phyloP scores from a whole-genome alignment of 2,113 vertebrate genomes.

The Electrona antarctica region DNA sequence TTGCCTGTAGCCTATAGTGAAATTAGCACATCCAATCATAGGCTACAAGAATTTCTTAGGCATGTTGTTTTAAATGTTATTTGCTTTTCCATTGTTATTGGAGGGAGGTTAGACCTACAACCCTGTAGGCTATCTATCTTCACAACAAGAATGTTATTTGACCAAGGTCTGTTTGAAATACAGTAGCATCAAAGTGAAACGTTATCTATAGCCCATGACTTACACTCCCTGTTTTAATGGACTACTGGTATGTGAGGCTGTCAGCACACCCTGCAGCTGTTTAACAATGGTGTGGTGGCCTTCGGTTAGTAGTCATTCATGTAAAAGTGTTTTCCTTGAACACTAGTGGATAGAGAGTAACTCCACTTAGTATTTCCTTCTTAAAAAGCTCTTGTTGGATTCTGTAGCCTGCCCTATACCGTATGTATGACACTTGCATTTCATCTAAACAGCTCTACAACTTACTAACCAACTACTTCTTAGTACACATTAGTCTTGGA shows the following conservation, averaged over 20 bases:
- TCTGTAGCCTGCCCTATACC: too few species aligned
- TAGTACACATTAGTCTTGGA: too few species aligned
- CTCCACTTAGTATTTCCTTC: too few species aligned
- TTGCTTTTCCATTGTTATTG: background rate
- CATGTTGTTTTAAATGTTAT: background rate
- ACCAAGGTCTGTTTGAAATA: slow-evolving; percentile 11
- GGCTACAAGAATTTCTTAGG: background rate
- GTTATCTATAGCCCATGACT: slow-evolving; percentile 41
- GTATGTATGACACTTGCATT: too few species aligned
- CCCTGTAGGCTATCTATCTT: too few species aligned
- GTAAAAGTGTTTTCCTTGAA: slow-evolving; percentile 17
- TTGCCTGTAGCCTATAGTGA: background rate
- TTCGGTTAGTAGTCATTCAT: too few species aligned
- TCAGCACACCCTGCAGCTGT: slow-evolving; percentile 45
- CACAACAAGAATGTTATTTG: background rate
- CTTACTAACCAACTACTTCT: too few species aligned
- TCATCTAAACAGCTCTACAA: too few species aligned
- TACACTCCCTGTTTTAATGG: slow-evolving; percentile 50
- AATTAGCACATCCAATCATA: too few species aligned
- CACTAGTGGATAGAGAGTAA: background rate
- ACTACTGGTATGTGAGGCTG: slow-evolving; percentile 20
- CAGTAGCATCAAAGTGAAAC: slow-evolving; percentile 28
- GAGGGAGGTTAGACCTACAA: too few species aligned
- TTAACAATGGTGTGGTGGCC: slow-evolving; percentile 58
- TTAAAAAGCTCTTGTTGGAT: too few species aligned